Base-by-base conservation (phyloP, 53 echinoderm and acorn worm species). In the Stichopus horrens region DNA sequence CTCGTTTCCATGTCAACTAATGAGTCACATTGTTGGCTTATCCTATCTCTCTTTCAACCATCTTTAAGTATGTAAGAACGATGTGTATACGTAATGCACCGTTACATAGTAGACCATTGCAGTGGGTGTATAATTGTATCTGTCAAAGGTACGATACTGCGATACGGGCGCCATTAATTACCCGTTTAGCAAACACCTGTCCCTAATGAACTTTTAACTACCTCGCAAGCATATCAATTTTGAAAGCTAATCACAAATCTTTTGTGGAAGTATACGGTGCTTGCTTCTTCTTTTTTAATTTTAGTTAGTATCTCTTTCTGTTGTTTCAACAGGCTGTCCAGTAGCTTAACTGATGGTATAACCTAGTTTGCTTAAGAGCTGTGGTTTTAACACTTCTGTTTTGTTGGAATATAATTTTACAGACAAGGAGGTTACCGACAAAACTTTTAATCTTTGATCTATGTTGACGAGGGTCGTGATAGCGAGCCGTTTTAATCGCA, bases 381-480 rank as follows among this genome's bases (percentile, higher is more conserved):
- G 63, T 63, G 63, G 63, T 63, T 63, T 63, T 63, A 63, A 63
- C 63, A 63, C 63, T 63, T 63, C 63, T 63, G 63, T 63, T 63
- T 63, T 63, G 16, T 13, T 13, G 16, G 63, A 13, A 4, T 4
- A 63, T 16, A 16, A 13, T 63, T 63, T 63, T 5, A 63, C 63
- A 13, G 63, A 13, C 11, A 13, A 63, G 63, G 63, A 13, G 63
- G 37, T 37, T 37, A 37, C 37, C 37, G 2, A 37, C 37, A 37
- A 37, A 13, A 16, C 4, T 10, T 63, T 63, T 63, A 13, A 63
- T 63, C 14, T 63, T 13, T 63, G 63, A 13, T 63, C 14, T 63
- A 4, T 63, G 63, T 63, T 63, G 63, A 63, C 63, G 10, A 4
- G 63, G 14, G 63, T 63, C 14, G 63, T 63, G 63, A 63, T 63